Percentiles rank a stretch among this genome's conserved stretches.
Conservation (phyloP, 2,888 invertebrate genomes). For the Prosapia bicincta region DNA sequence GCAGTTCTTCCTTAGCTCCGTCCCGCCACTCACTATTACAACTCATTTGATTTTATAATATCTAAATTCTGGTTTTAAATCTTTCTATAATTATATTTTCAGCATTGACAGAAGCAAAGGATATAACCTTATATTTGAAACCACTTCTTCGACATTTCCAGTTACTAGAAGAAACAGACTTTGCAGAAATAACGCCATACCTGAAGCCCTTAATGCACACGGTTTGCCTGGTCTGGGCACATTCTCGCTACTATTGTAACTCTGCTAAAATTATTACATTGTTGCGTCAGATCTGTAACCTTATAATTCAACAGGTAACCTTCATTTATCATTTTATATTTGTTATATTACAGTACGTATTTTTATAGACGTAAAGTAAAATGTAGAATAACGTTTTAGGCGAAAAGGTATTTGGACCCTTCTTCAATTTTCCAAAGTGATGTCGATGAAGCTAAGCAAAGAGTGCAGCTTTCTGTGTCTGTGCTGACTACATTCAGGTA, state of each 20-base stretch:
- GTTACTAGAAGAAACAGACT: constrained; percentile 76
- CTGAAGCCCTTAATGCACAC: constrained; percentile 81
- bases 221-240: constrained; percentile 86
- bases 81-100: constrained; percentile 38
- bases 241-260: constrained; percentile 86
- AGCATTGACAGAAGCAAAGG: constrained; percentile 87
- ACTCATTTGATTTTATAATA: too few species aligned
- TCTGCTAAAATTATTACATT: constrained; percentile 85
- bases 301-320: constrained; percentile 81
- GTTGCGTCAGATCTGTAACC: constrained; percentile 84
- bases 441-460: constrained; percentile 86
- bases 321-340: too few species aligned
- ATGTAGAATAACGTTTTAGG: constrained; percentile 53
- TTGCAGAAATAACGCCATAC: constrained; percentile 73
- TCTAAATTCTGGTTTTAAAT: neutral
- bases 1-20: neutral
- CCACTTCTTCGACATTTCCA: constrained; percentile 79
- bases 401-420: constrained; percentile 84
- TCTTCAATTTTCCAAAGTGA: constrained; percentile 92
- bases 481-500: constrained; percentile 43
- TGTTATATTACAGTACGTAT: too few species aligned
- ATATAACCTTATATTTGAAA: constrained; percentile 81
- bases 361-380: too few species aligned
- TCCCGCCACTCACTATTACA: neutral
- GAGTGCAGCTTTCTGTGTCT: constrained; percentile 55